These are phyloP conservation scores for Punctoribates punctum DNA, from an alignment of 2,888 invertebrate genomes.

Conservation along the genomic window DNA sequence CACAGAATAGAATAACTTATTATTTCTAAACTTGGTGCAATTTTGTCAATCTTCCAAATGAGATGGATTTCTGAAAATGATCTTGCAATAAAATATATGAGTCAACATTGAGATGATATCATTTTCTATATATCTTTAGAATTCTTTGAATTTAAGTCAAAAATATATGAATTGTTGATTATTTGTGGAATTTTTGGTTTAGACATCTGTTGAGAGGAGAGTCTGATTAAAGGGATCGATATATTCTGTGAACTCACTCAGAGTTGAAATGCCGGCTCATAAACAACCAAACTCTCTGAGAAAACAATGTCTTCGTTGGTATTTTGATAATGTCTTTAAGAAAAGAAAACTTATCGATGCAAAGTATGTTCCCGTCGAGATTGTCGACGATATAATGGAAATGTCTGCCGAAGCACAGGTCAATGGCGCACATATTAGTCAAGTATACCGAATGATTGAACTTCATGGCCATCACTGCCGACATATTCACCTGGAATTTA, in stretches of 20 bases:
- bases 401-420: neutral
- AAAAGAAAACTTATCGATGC: neutral
- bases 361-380: slow-evolving; percentile 1
- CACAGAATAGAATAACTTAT: no score
- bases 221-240: neutral
- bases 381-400: neutral
- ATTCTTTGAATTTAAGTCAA: no score
- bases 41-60: no score
- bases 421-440: neutral
- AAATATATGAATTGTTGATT: no score
- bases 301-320: neutral
- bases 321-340: neutral
- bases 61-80: no score
- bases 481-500: slow-evolving; percentile 4
- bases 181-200: no score
- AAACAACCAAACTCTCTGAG: neutral
- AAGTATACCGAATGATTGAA: slow-evolving; percentile 15
- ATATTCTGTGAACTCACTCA: neutral
- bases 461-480: neutral
- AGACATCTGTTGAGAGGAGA: neutral
- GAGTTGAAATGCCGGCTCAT: neutral
- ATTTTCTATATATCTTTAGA: no score
- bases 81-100: no score
- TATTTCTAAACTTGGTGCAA: no score
- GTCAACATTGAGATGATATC: no score